Base-by-base conservation (phyloP, 30 jellyfish, hydroid and myxozoan species). In the Nemopilema nomurai region DNA sequence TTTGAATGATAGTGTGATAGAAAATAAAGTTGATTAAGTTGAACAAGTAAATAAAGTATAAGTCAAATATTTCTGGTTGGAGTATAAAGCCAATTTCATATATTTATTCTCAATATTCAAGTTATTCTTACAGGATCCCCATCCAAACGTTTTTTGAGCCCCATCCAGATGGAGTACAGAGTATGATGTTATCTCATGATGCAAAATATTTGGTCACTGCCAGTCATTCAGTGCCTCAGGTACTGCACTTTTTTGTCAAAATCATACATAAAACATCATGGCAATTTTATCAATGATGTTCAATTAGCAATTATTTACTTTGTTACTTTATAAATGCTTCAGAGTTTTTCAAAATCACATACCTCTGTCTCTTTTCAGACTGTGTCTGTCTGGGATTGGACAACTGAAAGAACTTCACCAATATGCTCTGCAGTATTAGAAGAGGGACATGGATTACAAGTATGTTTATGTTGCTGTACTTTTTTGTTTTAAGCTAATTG, bases 191-290 rank as follows among this genome's bases (percentile, higher is more conserved):
- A 49, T 93, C 98, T 8, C 62, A 85, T 73, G 96, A 87, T 80
- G 86, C 97, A 49, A 93, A 84, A 71, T 88, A 69, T 74, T 67
- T 93, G 4, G 98, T 91, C 28, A 73, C 97, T 16, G 90, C 93
- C 67, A 85, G 97, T 69, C 75, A 87, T 64, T 83, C 97, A 19
- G 74, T 52, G 28, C 98, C 98, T 4, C 98, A 93, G 97, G 98
- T 87, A 32, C 9, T 16, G 16, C 9, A 33, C 18, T 30, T 33
- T 50, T 19, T 13, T 30, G 82, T 81, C 49, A 9, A 25, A n/a
- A 24, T 78, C 1, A 22, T 18, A 18, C n/a, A n/a, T n/a, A n/a
- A n/a, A n/a, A n/a, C n/a, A n/a, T n/a, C n/a, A n/a, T n/a, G n/a
- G n/a, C n/a, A n/a, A n/a, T n/a, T n/a, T 22, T 67, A 9, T 67